Conservation (phyloP, 2,888 invertebrate genomes). For the Nymphalis c-album region DNA sequence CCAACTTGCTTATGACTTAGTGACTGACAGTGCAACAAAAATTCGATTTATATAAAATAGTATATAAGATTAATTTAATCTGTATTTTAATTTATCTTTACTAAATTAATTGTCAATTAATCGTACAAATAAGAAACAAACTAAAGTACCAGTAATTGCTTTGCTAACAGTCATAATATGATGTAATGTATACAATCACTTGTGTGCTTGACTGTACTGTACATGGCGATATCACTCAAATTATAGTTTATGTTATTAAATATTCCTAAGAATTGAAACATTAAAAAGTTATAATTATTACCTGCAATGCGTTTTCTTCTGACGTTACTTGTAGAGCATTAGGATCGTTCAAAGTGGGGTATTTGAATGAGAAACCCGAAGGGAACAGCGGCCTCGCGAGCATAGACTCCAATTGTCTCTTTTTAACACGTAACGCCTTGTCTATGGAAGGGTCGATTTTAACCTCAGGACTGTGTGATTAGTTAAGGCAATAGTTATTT, state of each 20-base stretch:
- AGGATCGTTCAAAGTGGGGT: constrained; percentile 72
- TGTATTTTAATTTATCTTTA: too few species aligned
- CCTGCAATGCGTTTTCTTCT: constrained; percentile 71
- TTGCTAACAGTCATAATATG: too few species aligned
- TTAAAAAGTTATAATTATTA: constrained; percentile 35
- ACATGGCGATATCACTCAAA: too few species aligned
- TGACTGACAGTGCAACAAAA: too few species aligned
- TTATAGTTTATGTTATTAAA: neutral
- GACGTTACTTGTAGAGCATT: constrained; percentile 43
- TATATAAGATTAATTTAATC: neutral
- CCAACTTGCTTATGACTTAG: too few species aligned
- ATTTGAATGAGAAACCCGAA: constrained; percentile 85
- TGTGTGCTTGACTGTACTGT: too few species aligned
- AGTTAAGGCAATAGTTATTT: constrained; percentile 13
- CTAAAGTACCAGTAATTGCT: too few species aligned
- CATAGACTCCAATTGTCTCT: constrained; percentile 76
- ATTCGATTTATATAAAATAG: neutral
- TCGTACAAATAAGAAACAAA: too few species aligned
- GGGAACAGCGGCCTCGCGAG: constrained; percentile 84
- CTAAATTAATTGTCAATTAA: too few species aligned
- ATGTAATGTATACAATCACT: too few species aligned
- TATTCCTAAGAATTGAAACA: neutral
- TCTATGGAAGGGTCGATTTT: constrained; percentile 61
- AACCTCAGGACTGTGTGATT: constrained; percentile 60
- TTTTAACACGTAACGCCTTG: constrained; percentile 72